phyloP scores from a whole-genome alignment of 53 echinoderm and acorn worm species.

The Astropecten irregularis region DNA sequence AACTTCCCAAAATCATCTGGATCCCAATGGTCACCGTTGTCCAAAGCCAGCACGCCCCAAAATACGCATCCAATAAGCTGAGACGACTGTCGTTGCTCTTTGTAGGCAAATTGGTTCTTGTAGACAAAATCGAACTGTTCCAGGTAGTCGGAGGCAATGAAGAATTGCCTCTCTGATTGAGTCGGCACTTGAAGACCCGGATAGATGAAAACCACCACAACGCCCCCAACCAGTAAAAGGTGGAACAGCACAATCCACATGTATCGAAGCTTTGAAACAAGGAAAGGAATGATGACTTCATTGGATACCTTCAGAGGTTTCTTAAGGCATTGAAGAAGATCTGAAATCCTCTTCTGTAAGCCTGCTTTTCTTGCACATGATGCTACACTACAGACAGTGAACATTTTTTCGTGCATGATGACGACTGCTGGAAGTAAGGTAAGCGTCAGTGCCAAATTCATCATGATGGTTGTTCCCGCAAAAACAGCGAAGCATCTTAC shows the following conservation, averaged over 20 bases:
- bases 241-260: slow-evolving; percentile 64
- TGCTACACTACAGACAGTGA: neutral
- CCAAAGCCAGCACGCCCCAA: slow-evolving; percentile 71
- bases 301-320: slow-evolving; percentile 5
- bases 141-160: slow-evolving; percentile 51
- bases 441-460: slow-evolving; percentile 78
- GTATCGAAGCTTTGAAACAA: slow-evolving; percentile 72
- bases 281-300: slow-evolving; percentile 55
- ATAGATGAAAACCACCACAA: slow-evolving; percentile 55
- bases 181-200: slow-evolving; percentile 73
- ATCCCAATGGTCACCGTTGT: slow-evolving; percentile 68
- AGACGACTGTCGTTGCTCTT: neutral
- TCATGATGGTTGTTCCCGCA: slow-evolving; percentile 74
- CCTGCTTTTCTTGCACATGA: neutral
- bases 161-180: slow-evolving; percentile 61
- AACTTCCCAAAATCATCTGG: slow-evolving; percentile 41
- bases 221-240: slow-evolving; percentile 59
- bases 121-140: slow-evolving; percentile 78
- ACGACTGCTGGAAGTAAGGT: slow-evolving; percentile 78
- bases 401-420: slow-evolving; percentile 66
- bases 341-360: neutral
- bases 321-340: neutral
- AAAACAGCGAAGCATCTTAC: slow-evolving; percentile 83
- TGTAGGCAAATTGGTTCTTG: slow-evolving; percentile 55
- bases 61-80: slow-evolving; percentile 3